Conservation (phyloP, 2,113 vertebrate species). For the mouse (Mus musculus) region DNA sequence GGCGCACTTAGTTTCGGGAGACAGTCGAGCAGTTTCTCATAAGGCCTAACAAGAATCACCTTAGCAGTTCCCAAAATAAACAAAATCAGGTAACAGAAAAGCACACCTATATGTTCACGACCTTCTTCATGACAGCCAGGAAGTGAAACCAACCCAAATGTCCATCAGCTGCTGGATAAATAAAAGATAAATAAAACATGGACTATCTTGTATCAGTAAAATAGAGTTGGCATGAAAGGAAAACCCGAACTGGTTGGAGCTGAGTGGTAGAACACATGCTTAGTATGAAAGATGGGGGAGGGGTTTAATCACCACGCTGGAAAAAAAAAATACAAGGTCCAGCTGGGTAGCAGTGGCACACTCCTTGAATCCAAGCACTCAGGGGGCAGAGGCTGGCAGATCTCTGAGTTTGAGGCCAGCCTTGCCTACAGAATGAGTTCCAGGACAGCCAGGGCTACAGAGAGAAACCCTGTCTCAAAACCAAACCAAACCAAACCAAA, state of each 20-base stretch:
- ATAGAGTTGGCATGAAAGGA: neutral
- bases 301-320: neutral
- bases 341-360: neutral
- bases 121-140: neutral
- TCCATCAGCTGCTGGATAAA: neutral
- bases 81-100: conserved; percentile 20
- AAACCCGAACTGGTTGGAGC: neutral
- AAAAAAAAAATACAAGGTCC: neutral
- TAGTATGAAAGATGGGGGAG: neutral
- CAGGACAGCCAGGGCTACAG: neutral
- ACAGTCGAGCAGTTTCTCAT: neutral
- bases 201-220: neutral
- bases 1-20: neutral
- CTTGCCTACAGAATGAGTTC: neutral
- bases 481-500: neutral
- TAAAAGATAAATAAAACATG: neutral
- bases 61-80: conserved; percentile 11
- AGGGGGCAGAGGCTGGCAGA: neutral
- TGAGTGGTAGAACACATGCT: neutral
- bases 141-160: conserved; percentile 14
- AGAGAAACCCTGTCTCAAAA: neutral
- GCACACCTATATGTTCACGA: neutral
- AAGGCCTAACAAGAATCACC: neutral
- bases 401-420: neutral
- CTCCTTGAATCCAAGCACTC: neutral